Evolutionary conservation across 2,113 vertebrate species (phyloP), one percentile per base, ranked within the genome.

Genomic region (Proterorhinus semilunaris): DNA sequence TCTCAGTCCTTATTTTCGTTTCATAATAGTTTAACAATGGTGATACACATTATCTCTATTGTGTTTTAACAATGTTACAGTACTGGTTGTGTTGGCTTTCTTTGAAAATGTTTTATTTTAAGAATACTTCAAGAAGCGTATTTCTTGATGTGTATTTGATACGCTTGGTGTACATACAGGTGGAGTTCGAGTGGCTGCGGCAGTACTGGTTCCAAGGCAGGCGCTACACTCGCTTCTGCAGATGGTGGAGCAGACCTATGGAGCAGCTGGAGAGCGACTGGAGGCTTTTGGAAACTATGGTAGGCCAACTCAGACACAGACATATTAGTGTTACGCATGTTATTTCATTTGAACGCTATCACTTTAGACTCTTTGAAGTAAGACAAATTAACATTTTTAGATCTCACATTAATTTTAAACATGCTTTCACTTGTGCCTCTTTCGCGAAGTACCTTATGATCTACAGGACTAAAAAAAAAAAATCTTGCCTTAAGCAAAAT

Each of bases 161-260:
- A 59, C 72, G n/a, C 45, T 10, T 74, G 62, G 42, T 69, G 7
- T 67, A 47, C 63, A 2, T 81, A 21, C 87, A 98, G 96, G 96
- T 98, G 45, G 96, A 98, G 86, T 98, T 98, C 74, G 96, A 99
- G 75, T 98, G 97, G 97, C 92, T 99, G 73, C 89, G 96, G 50
- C 98, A 98, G 87, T 99, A 96, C 82, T 98, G 96, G 97, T 99
- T 99, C 91, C 98, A 99, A 92, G 96, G 96, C 73, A 94, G 88
- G 74, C 93, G 97, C 7, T 97, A 95, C 72, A 87, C 89, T 75
- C 95, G 94, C 36, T 98, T 92, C 86, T 96, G 93, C 67, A 94
- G 96, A 72, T 99, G 96, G 95, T 99, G 98, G 97, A 92, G 86
- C 74, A 84, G 92, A 68, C 96, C 96, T 16, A 96, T 98, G 93